Percentiles rank a stretch among this genome's conserved stretches.
Evolutionary conservation across 2,888 invertebrate genomes (phyloP).

Genomic region (Scelioninae gen. 1): DNA sequence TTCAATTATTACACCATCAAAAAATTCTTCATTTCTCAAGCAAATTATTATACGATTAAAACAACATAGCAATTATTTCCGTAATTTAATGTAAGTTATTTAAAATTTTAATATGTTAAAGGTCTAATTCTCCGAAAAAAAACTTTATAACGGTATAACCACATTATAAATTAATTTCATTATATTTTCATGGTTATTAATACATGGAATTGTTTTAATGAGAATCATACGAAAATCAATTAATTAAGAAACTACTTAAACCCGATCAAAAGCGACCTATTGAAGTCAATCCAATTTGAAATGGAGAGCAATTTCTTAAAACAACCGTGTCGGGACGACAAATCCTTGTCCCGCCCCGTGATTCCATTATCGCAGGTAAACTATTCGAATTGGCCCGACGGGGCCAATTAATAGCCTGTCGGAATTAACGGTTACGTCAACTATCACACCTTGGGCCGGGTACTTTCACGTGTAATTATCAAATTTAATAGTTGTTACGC

Average conservation of each 20-base stretch:
- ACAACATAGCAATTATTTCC: too few species aligned
- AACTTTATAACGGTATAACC: too few species aligned
- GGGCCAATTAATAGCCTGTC: constrained; percentile 56
- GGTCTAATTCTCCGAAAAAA: too few species aligned
- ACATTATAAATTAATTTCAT: too few species aligned
- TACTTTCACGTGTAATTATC: constrained; percentile 60
- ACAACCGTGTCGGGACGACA: constrained; percentile 55
- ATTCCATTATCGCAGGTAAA: constrained; percentile 57
- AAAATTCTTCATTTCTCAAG: too few species aligned
- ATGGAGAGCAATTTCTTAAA: constrained; percentile 50
- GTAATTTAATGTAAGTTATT: too few species aligned
- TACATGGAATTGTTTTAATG: too few species aligned
- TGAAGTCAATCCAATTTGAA: constrained; percentile 50
- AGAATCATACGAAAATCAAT: too few species aligned
- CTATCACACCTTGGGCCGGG: constrained; percentile 37
- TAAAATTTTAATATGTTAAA: too few species aligned
- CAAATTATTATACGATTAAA: too few species aligned
- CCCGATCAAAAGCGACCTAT: constrained; percentile 41
- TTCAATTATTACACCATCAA: too few species aligned
- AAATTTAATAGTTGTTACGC: constrained; percentile 62
- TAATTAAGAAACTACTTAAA: constrained; percentile 38
- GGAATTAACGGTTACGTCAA: constrained; percentile 59
- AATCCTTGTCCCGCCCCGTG: constrained; percentile 41
- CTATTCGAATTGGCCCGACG: constrained; percentile 54
- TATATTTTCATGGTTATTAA: too few species aligned